phyloP scores from a whole-genome alignment of 37 sponge, comb jelly and placozoan genomes.

The Halisarca cf. caerulea region DNA sequence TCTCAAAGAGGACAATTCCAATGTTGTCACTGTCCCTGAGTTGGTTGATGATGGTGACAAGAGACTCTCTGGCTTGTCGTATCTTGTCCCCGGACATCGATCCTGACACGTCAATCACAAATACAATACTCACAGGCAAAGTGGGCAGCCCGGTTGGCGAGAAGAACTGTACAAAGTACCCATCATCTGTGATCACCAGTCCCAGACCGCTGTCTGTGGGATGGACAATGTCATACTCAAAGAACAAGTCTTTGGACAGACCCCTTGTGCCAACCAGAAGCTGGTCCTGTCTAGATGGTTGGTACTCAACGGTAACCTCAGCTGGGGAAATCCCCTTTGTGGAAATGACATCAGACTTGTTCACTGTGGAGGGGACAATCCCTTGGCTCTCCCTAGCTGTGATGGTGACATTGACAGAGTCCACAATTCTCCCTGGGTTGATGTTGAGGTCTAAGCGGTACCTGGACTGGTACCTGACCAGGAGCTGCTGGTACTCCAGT shows the following conservation, averaged over 20 bases:
- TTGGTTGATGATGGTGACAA: conserved; percentile 47
- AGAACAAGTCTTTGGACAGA: conserved; percentile 36
- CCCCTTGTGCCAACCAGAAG: conserved; percentile 4
- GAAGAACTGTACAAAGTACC: conserved; percentile 70
- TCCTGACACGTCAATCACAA: conserved; percentile 69
- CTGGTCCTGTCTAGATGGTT: conserved; percentile 37
- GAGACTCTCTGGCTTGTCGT: conserved; percentile 51
- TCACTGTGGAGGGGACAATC: not conserved
- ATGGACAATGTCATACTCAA: conserved; percentile 57
- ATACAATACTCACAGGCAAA: conserved; percentile 47
- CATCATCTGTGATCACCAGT: conserved; percentile 31
- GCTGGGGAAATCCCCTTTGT: not conserved
- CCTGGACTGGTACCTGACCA: conserved; percentile 35
- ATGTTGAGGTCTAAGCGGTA: conserved; percentile 47
- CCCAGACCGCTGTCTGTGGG: conserved; percentile 34
- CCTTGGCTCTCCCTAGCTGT: conserved; percentile 46
- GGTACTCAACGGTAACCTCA: conserved; percentile 26
- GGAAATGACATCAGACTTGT: conserved; percentile 26
- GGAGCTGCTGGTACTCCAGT: conserved; percentile 53
- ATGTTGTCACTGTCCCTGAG: conserved; percentile 33
- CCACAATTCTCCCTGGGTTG: conserved; percentile 53
- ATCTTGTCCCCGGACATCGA: conserved; percentile 67
- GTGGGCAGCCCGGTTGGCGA: conserved; percentile 32
- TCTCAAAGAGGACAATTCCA: conserved; percentile 46
- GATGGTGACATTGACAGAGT: conserved; percentile 35